These are phyloP conservation scores for Magallana angulata DNA, from an alignment of 1,140 invertebrate genomes.

Conservation along the genomic window DNA sequence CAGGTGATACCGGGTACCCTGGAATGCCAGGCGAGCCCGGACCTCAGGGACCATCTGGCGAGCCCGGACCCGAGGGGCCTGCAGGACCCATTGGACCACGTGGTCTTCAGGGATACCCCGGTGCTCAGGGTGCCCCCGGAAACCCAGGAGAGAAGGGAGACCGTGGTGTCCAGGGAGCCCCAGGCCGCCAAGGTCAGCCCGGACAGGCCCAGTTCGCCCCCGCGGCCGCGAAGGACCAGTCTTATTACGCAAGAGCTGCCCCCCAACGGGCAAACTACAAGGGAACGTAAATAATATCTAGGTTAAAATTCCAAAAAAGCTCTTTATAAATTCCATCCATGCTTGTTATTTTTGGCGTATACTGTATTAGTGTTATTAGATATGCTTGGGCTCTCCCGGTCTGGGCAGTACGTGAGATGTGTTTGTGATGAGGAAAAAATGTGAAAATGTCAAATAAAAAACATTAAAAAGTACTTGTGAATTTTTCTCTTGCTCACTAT, in stretches of 20 bases:
- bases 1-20: conserved; percentile 34
- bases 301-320: conserved; percentile 17
- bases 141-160: conserved; percentile 39
- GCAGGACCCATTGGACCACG: conserved; percentile 45
- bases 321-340: conserved; percentile 32
- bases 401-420: neutral
- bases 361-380: conserved; percentile 12
- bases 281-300: neutral
- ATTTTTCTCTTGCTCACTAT: neutral
- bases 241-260: conserved; percentile 12
- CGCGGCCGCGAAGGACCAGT: neutral
- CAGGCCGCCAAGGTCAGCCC: conserved; percentile 23
- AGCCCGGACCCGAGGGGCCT: conserved; percentile 21
- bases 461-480: conserved; percentile 18
- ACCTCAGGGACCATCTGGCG: conserved; percentile 16
- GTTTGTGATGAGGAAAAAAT: conserved; percentile 23
- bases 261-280: neutral
- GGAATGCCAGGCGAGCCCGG: conserved; percentile 46
- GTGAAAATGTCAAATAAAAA: conserved; percentile 31
- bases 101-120: conserved; percentile 42
- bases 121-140: conserved; percentile 37
- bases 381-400: conserved; percentile 14
- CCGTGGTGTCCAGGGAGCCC: conserved; percentile 10
- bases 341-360: conserved; percentile 34
- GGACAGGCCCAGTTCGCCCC: conserved; percentile 24